Base-by-base conservation (phyloP, 2,113 vertebrate genomes). In the Bungarus multicinctus region DNA sequence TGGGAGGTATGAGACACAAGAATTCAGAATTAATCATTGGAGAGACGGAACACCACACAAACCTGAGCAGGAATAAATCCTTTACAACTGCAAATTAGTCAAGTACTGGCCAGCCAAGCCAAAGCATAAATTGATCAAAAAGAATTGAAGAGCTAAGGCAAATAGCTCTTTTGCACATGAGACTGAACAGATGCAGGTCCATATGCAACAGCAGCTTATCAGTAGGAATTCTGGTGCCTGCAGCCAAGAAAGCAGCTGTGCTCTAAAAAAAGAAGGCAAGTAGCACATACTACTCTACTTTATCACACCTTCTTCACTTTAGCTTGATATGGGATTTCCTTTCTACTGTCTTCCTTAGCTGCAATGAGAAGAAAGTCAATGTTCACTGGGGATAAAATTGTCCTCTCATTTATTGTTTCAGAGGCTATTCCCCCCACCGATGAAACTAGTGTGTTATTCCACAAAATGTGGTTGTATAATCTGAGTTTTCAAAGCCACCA, bases 281-380 rank as follows among this genome's bases (percentile, higher is more conserved):
- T 95, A 91, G 94, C 92, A 60, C 18, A 88, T 16, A 91, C 96
- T 96, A 93, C 50, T 94, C 0, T n/a, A 91, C 96, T 95, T 96
- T 1, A 96, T 96, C 96, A 57, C 91, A 96, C 96, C 96, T 85
- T 0, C 94, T 64, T 96, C 95, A 95, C 93, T 96, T 96, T 95
- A 94, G 96, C 96, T 97, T 97, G 97, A 95, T 96, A 89, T 89
- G 96, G 52, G 94, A 94, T 90, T 81, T 97, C 97, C 95, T 96
- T 94, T 96, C 96, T 96, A 96, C 12, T 94, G 95, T 97, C 97
- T 96, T 97, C 97, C 96, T 96, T 34, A 45, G 97, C 97, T 97
- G 97, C 94, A 97, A 97, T 92, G 96, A 85, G 93, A 97, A 97
- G 94, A 97, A 94, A 96, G 12, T 95, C 16, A 2, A 95, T 95